These are phyloP conservation scores for Toxonevra muliebris DNA, from an alignment of 2,888 invertebrate genomes.

Conservation along the genomic window DNA sequence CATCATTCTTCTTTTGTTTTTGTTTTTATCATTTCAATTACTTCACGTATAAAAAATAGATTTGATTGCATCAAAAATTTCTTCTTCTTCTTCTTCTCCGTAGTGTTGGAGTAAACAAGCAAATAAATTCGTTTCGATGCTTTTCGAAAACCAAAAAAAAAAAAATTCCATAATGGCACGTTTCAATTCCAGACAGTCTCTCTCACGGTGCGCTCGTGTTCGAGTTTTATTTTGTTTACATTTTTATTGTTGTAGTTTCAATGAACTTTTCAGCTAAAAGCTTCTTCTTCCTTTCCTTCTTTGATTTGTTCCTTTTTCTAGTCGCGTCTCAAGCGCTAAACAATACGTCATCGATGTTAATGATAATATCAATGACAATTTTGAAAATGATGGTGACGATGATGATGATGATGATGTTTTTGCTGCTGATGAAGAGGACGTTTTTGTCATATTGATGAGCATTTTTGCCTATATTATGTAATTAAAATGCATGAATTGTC, in stretches of 20 bases:
- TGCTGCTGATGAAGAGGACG: neutral
- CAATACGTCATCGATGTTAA: neutral
- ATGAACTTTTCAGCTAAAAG: too few relatives aligned
- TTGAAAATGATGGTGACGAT: neutral
- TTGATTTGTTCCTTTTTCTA: neutral
- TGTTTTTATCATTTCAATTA: too few relatives aligned
- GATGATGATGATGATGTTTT: neutral
- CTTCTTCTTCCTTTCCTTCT: neutral
- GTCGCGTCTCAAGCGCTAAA: neutral
- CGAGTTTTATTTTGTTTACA: constrained; percentile 4
- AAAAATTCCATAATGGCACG: constrained; percentile 23
- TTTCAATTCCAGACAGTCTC: constrained; percentile 2
- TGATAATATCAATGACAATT: neutral
- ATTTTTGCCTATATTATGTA: neutral
- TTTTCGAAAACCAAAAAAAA: constrained; percentile 3
- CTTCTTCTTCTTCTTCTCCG: constrained; percentile 1
- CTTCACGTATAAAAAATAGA: constrained; percentile 8
- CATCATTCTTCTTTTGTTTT: too few relatives aligned
- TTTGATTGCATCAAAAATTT: neutral
- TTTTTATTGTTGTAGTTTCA: constrained; percentile 10
- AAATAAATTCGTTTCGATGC: constrained; percentile 24
- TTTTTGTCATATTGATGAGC: neutral
- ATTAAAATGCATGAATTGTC: constrained; percentile 2
- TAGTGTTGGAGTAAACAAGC: constrained; percentile 9
- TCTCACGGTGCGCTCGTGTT: neutral